Base-by-base conservation (phyloP, 2,888 invertebrate species). In the Archips xylosteana region DNA sequence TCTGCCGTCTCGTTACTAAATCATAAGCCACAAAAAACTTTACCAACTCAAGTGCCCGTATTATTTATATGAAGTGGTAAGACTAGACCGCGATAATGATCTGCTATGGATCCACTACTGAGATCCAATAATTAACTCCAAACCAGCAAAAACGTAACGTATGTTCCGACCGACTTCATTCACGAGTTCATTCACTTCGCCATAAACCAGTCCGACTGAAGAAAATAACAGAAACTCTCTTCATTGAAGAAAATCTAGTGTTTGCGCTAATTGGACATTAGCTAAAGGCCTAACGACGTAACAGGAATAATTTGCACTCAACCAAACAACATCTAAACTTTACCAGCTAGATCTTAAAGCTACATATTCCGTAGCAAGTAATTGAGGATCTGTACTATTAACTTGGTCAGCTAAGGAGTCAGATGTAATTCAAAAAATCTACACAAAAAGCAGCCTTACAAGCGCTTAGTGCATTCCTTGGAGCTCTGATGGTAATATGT, bases 221-320 rank as follows among this genome's bases (percentile, higher is more conserved):
- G 51, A 70, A 67, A 72, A 65, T 66, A 70, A 76, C 71, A 76
- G 75, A 86, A 86, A 81, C 83, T 82, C 81, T 82, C 78, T 83
- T 85, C 86, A 85, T 86, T 87, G 84, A 88, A 83, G 85, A 83
- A 82, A 85, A 82, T 78, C 82, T 83, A 82, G 85, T 85, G 83
- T 86, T 85, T 83, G 82, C 85, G 73, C 89, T 90, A 90, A 89
- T 90, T 90, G 90, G 86, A 82, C 83, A 82, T 86, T 85, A 83
- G 79, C 80, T 81, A 80, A 80, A 78, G 74, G 70, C 77, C 75
- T 63, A 69, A 59, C 69, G 39, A 74, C 60, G 60, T 74, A 74
- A 74, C 74, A 51, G 39, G 10, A 23, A 34, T 54, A 2, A 8
- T 42, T 45, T 70, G n/a, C 65, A 10, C 45, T 23, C 6, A 3